Evolutionary conservation across 2,797 vertebrate species (phyloP).

Genomic region (Alfaro cultratus): DNA sequence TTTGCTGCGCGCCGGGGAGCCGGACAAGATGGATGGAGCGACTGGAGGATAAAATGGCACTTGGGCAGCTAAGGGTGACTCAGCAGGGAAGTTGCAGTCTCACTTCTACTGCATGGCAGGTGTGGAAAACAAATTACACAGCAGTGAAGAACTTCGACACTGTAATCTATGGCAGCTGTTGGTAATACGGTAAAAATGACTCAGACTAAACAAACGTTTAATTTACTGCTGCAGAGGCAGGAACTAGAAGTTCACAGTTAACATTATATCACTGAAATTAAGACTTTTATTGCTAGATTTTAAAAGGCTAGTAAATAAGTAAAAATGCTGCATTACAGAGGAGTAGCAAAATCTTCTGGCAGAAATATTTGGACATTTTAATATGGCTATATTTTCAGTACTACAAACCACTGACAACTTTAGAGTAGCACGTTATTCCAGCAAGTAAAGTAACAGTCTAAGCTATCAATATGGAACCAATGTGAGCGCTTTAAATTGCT

Average conservation of each 20-base stretch:
- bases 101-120: slow-evolving; percentile 5
- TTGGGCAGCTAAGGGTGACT: slow-evolving; percentile 16
- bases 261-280: not conserved
- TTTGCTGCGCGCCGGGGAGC: slow-evolving; percentile 11
- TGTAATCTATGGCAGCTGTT: not conserved
- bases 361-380: not conserved
- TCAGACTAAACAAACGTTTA: not conserved
- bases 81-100: not conserved
- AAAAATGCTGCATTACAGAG: not conserved
- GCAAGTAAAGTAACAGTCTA: not conserved
- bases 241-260: not conserved
- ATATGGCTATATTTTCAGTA: not conserved
- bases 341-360: not conserved
- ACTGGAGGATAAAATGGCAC: slow-evolving; percentile 22
- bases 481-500: not conserved
- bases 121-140: not conserved
- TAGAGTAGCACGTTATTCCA: not conserved
- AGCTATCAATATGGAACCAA: not conserved
- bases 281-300: not conserved
- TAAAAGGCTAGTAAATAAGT: not conserved
- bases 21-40: slow-evolving; percentile 26
- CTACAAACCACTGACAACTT: not conserved
- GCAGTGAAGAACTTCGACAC: not conserved
- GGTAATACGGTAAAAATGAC: not conserved
- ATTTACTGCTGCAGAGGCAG: not conserved